Percentiles rank a stretch among this genome's conserved stretches.
phyloP scores from a whole-genome alignment of 2,888 invertebrate genomes.

The Smittia sp. region DNA sequence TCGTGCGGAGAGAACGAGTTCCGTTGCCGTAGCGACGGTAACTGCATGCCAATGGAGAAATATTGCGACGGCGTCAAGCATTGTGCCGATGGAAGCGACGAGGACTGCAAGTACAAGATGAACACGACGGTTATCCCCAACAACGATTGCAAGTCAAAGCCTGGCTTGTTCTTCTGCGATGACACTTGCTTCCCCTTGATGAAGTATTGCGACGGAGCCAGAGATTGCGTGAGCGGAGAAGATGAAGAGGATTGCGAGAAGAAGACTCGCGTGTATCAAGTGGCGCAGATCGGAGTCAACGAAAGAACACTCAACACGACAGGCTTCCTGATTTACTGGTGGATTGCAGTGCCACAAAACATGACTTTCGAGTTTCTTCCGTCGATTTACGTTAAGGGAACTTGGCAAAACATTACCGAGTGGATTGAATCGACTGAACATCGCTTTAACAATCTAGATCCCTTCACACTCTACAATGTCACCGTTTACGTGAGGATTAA shows the following conservation, averaged over 20 bases:
- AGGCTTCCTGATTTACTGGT: constrained; percentile 66
- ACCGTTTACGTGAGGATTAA: constrained; percentile 70
- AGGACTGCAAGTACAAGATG: constrained; percentile 51
- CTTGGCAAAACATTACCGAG: constrained; percentile 59
- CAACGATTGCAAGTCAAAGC: constrained; percentile 19
- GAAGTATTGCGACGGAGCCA: constrained; percentile 64
- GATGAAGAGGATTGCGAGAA: constrained; percentile 69
- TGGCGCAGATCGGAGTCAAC: constrained; percentile 64
- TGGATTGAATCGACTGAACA: constrained; percentile 64
- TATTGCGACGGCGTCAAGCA: constrained; percentile 57
- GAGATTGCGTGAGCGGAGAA: constrained; percentile 70
- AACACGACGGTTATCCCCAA: constrained; percentile 30
- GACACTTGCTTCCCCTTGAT: constrained; percentile 60
- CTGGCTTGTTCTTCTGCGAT: constrained; percentile 61
- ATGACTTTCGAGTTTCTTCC: constrained; percentile 64
- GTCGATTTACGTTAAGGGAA: constrained; percentile 57
- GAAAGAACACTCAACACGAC: constrained; percentile 62
- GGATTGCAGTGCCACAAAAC: constrained; percentile 50
- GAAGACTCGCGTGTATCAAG: constrained; percentile 55
- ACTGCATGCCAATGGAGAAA: constrained; percentile 57
- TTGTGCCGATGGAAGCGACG: constrained; percentile 60
- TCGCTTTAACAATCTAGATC: constrained; percentile 63
- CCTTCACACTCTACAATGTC: constrained; percentile 74
- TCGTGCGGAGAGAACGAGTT: constrained; percentile 55
- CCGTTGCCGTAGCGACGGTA: constrained; percentile 62